Conservation (phyloP, 2,888 invertebrate genomes). For the Campoletis raptor region DNA sequence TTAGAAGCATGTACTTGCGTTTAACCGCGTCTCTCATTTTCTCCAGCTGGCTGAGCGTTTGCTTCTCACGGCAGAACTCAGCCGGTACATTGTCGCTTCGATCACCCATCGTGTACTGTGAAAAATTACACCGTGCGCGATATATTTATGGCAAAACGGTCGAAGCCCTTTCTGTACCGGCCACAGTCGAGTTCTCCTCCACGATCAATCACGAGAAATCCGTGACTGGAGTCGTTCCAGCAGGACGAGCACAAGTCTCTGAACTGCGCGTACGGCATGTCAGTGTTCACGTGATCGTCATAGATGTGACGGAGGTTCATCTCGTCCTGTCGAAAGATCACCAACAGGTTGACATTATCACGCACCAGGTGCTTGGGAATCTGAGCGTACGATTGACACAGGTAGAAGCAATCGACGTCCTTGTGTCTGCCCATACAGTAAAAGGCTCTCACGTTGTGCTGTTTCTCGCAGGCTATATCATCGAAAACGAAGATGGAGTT, state of each 20-base stretch:
- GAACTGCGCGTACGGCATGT: slow-evolving; percentile 65
- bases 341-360: slow-evolving; percentile 39
- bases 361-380: slow-evolving; percentile 71
- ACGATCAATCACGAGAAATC: slow-evolving; percentile 48
- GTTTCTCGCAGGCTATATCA: slow-evolving; percentile 11
- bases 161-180: slow-evolving; percentile 29
- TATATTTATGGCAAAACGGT: slow-evolving; percentile 47
- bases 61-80: slow-evolving; percentile 29
- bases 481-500: neutral
- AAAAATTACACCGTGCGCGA: neutral
- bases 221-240: slow-evolving; percentile 56
- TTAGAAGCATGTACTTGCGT: slow-evolving; percentile 39
- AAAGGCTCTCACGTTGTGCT: slow-evolving; percentile 46
- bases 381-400: slow-evolving; percentile 70
- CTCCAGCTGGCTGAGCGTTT: slow-evolving; percentile 21
- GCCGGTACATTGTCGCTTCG: slow-evolving; percentile 15
- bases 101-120: neutral
- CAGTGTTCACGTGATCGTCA: slow-evolving; percentile 67
- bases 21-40: slow-evolving; percentile 32
- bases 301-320: slow-evolving; percentile 75
- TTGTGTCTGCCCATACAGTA: slow-evolving; percentile 71
- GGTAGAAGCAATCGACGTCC: slow-evolving; percentile 70
- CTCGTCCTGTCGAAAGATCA: neutral
- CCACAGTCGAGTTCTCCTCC: slow-evolving; percentile 16
- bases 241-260: slow-evolving; percentile 43